Base-by-base conservation (phyloP, 2,113 vertebrate species). In the Onychostoma macrolepis region DNA sequence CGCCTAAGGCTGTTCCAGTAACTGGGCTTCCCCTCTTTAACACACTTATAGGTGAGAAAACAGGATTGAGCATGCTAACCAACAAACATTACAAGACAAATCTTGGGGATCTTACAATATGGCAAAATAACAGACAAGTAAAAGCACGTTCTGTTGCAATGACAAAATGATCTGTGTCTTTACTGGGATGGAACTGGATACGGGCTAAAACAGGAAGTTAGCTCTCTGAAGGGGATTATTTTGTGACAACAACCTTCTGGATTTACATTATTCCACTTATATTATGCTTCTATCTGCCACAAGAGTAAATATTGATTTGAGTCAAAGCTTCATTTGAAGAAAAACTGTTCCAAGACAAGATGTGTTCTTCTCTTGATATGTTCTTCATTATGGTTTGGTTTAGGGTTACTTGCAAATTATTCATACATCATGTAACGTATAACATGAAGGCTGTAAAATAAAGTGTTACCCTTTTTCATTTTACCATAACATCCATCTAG, bases 1-100 rank as follows among this genome's bases (percentile, higher is more conserved):
- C 84, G 88, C 3, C 83, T 92, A 30, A 93, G 90, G 84, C 89
- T 92, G 87, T 89, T 90, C 93, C 92, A 92, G 10, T 38, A 86
- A 53, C 41, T 87, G 12, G 33, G 81, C 38, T 87, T 69, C 6
- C 56, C 61, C 21, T 36, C 61, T 86, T 48, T 61, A 48, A 50
- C 38, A 65, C 61, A 38, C 45, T 80, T 80, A 50, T 80, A 50
- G 56, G 28, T 80, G 7, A 80, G n/a, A 79, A 21, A 80, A 50
- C 13, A 48, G n/a, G 28, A 77, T 50, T 41, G 7, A 36, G 65
- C 7, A 15, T 65, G 38, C 45, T 78, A 69, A n/a, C 41, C 6
- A 26, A 38, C 45, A 75, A 33, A 45, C 17, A 63, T 26, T 43
- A 77, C 4, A 21, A 17, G 11, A 41, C 4, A 61, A 61, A n/a